Conservation (phyloP, 2,113 vertebrate genomes). For the Lipophrys pholis region DNA sequence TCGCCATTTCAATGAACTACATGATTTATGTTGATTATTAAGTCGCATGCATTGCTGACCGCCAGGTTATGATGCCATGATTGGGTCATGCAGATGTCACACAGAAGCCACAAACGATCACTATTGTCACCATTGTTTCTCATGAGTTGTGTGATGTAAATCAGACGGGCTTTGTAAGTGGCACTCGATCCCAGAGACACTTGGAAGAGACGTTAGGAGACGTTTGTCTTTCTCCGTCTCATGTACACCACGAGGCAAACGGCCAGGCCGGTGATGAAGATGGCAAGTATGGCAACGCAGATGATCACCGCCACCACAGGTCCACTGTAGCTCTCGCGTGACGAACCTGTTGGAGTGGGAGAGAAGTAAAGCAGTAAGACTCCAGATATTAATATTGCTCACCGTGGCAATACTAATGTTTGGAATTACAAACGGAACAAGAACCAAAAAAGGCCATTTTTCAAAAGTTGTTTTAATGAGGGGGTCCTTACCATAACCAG, state of each 20-base stretch:
- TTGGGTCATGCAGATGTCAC: slow-evolving; percentile 21
- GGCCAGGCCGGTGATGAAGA: slow-evolving; percentile 52
- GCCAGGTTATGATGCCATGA: slow-evolving; percentile 2
- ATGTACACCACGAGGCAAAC: slow-evolving; percentile 38
- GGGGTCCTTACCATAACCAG: slow-evolving; percentile 39
- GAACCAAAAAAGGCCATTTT: neutral
- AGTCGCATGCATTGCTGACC: neutral
- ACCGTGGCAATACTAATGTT: slow-evolving; percentile 2
- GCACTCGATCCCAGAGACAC: neutral
- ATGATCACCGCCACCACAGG: slow-evolving; percentile 58
- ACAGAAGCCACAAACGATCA: neutral
- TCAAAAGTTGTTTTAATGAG: neutral
- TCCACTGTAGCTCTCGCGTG: slow-evolving; percentile 15
- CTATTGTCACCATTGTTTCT: slow-evolving; percentile 23
- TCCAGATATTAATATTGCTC: neutral
- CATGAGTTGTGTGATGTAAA: neutral
- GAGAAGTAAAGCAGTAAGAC: neutral
- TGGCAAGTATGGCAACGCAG: slow-evolving; percentile 47
- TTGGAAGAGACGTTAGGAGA: neutral
- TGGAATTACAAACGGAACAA: neutral
- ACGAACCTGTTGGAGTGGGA: slow-evolving; percentile 28
- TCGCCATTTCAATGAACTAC: slow-evolving; percentile 20
- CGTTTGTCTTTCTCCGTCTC: slow-evolving; percentile 17
- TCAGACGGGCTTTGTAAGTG: slow-evolving; percentile 5
- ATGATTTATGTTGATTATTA: slow-evolving; percentile 24